Evolutionary conservation across 2,113 vertebrate genomes (phyloP), one percentile per base, ranked within the genome.

Genomic region (Sula dactylatra): DNA sequence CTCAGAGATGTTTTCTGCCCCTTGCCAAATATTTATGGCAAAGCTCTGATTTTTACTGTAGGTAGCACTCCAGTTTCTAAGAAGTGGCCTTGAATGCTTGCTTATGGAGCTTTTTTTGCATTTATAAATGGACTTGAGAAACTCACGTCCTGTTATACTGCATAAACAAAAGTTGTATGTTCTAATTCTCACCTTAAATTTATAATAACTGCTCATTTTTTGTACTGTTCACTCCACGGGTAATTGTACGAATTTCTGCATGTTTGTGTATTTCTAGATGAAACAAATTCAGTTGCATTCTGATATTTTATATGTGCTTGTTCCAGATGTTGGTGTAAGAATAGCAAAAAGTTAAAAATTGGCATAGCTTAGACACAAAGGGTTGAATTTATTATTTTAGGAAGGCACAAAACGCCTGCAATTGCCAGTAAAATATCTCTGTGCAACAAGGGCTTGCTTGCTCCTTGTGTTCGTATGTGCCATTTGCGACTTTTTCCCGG

Each of bases 401-500:
- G 72, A 70, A 61, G 77, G 70, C 58, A 80, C 74, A 49, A 87
- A 72, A 7, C 61, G 91, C 82, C 93, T 76, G 61, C 72, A 92
- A 10, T 76, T 93, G 88, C 64, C 59, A 69, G 73, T 82, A 58
- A 47, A 93, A 55, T 87, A 76, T 85, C 94, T 95, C 62, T 95
- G 90, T 21, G 95, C 96, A 92, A 34, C 66, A 70, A 88, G 82
- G 88, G 73, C 88, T 97, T 97, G 77, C 84, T 96, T 95, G 93
- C 94, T 97, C 94, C 94, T 97, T 95, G 71, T 90, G 88, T 98
- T 66, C 82, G 93, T 96, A 90, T 96, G 94, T 94, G 78, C 91
- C 97, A 85, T 95, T 97, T 94, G 62, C 96, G 97, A 86, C 84
- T 96, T 78, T 97, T 97, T 96, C 92, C 86, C 94, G 94, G 90